These are phyloP conservation scores for Pogonocichla stellata DNA, from an alignment of 2,113 vertebrate species.

Conservation along the genomic window DNA sequence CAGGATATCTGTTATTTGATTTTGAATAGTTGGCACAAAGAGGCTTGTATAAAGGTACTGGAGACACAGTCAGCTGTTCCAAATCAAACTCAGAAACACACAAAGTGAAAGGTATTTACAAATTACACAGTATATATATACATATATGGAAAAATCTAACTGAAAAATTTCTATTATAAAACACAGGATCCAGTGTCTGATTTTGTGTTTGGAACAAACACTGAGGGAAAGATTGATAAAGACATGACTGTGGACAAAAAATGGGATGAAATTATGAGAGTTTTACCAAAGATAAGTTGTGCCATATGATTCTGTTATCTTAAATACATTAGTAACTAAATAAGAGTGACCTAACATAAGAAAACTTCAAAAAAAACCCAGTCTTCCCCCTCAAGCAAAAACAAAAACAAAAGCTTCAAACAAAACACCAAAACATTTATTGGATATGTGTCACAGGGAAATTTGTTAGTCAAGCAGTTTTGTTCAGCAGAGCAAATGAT, in stretches of 20 bases:
- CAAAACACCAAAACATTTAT: neutral
- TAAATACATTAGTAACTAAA: neutral
- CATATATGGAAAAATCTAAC: neutral
- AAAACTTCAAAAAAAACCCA: fast-evolving
- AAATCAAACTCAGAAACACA: neutral
- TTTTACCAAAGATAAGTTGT: neutral
- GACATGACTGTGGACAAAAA: neutral
- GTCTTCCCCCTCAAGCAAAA: fast-evolving
- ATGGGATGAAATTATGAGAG: neutral
- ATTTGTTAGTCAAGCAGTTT: neutral
- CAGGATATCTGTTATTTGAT: neutral
- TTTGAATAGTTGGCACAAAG: neutral
- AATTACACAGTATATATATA: neutral
- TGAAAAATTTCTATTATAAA: neutral
- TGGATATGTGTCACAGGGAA: neutral
- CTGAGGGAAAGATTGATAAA: neutral
- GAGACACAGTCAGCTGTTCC: neutral
- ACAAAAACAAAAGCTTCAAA: neutral
- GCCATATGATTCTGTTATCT: neutral
- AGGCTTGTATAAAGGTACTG: neutral
- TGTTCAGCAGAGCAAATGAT: neutral
- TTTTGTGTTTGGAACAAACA: neutral
- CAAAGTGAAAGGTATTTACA: neutral
- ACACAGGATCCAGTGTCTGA: neutral
- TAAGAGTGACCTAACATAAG: neutral